phyloP scores from a whole-genome alignment of 2,888 invertebrate genomes.

The Acleris holmiana region DNA sequence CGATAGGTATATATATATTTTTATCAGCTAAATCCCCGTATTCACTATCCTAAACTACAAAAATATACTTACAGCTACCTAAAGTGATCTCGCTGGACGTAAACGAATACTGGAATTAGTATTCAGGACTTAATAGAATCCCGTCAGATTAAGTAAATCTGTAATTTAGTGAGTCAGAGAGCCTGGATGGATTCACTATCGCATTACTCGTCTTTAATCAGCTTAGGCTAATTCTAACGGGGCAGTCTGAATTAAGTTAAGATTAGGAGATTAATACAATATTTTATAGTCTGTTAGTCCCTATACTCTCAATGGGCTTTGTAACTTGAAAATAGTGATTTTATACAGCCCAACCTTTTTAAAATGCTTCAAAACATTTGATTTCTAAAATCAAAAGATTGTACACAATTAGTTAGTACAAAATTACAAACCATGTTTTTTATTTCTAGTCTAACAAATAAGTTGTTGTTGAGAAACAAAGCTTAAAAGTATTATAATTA shows the following conservation, averaged over 20 bases:
- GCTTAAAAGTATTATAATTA: too few relatives aligned
- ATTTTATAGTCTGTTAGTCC: conserved; percentile 6
- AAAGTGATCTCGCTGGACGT: not conserved
- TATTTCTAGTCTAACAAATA: too few relatives aligned
- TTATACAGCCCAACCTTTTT: too few relatives aligned
- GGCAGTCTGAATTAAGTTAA: conserved; percentile 21
- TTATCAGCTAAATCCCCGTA: too few relatives aligned
- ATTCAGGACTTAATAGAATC: conserved; percentile 41
- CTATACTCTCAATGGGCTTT: not conserved
- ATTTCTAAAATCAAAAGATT: too few relatives aligned
- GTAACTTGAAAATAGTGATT: not conserved
- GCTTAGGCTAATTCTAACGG: conserved; percentile 37
- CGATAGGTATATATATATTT: too few relatives aligned
- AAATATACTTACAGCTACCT: too few relatives aligned
- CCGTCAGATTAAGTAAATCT: conserved; percentile 46
- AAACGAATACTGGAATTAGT: conserved; percentile 6
- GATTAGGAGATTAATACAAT: conserved; percentile 25
- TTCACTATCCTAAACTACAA: too few relatives aligned
- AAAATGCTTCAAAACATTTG: too few relatives aligned
- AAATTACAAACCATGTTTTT: too few relatives aligned
- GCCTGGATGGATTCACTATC: conserved; percentile 36
- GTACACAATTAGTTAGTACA: too few relatives aligned
- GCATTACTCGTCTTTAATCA: conserved; percentile 43
- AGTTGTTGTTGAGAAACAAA: too few relatives aligned
- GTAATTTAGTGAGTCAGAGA: conserved; percentile 49